phyloP scores from a whole-genome alignment of 2,113 vertebrate species.

The Anseranas semipalmata region DNA sequence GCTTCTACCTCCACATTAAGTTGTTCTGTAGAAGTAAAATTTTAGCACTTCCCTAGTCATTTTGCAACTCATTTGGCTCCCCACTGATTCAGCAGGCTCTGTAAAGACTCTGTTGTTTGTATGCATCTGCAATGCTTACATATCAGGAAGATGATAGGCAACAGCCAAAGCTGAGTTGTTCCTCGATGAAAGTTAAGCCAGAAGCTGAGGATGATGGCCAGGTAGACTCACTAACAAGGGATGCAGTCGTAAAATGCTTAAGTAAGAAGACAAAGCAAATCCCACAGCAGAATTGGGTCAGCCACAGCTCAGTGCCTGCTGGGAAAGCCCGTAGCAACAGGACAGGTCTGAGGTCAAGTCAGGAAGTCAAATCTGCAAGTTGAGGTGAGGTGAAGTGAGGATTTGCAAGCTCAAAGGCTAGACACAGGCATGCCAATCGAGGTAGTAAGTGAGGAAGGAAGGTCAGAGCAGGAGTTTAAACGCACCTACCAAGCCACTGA shows the following conservation, averaged over 20 bases:
- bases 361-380: not conserved
- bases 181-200: not conserved
- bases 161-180: not conserved
- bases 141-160: not conserved
- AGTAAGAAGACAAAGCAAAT: not conserved
- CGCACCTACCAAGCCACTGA: not conserved
- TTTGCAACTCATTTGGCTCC: not conserved
- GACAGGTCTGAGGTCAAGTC: not conserved
- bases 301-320: not conserved
- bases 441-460: not conserved
- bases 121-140: not conserved
- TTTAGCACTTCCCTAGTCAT: not conserved
- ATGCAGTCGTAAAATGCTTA: not conserved
- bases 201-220: not conserved
- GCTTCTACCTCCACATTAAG: not conserved
- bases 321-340: not conserved
- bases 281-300: not conserved
- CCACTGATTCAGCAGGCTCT: not conserved
- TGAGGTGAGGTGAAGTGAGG: not conserved
- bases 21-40: not conserved
- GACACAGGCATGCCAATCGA: not conserved
- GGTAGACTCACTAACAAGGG: not conserved
- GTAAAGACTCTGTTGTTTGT: not conserved
- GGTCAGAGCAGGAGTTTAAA: not conserved
- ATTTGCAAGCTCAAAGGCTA: not conserved